Evolutionary conservation across 1,140 invertebrate species (phyloP).

Genomic region (Hyposmocoma kahamanoa): DNA sequence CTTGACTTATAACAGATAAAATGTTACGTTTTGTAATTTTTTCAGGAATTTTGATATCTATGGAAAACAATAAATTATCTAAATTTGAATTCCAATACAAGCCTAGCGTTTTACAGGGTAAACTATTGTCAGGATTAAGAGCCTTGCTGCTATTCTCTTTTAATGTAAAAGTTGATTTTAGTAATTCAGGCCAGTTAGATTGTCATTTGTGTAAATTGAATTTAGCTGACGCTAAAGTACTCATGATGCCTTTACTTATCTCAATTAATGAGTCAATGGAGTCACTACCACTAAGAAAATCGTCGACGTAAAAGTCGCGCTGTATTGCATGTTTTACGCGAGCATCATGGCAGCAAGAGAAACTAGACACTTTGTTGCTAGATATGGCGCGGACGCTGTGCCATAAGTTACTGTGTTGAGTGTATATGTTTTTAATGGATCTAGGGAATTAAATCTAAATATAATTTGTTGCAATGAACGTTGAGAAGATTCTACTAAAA

Average conservation of each 20-base stretch:
- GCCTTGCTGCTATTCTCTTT: conserved; percentile 2
- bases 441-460: conserved; percentile 18
- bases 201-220: conserved; percentile 6
- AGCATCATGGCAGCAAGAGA: neutral
- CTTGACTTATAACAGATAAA: conserved; percentile 24
- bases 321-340: neutral
- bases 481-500: conserved; percentile 26
- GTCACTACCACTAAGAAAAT: no score
- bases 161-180: no score
- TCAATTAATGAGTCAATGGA: no score
- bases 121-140: neutral
- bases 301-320: neutral
- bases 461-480: conserved; percentile 35
- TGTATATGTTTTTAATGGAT: conserved; percentile 11
- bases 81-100: neutral
- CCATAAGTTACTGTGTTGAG: no score
- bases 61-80: conserved; percentile 4
- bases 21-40: conserved; percentile 30
- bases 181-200: no score
- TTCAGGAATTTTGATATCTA: conserved; percentile 27
- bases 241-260: no score
- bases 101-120: neutral
- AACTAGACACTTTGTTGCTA: no score
- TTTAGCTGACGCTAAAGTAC: conserved; percentile 7
- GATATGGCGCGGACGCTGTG: no score